Evolutionary conservation across 1,140 invertebrate species (phyloP), one percentile per base, ranked within the genome.

Genomic region (Sarcophaga bullata): DNA sequence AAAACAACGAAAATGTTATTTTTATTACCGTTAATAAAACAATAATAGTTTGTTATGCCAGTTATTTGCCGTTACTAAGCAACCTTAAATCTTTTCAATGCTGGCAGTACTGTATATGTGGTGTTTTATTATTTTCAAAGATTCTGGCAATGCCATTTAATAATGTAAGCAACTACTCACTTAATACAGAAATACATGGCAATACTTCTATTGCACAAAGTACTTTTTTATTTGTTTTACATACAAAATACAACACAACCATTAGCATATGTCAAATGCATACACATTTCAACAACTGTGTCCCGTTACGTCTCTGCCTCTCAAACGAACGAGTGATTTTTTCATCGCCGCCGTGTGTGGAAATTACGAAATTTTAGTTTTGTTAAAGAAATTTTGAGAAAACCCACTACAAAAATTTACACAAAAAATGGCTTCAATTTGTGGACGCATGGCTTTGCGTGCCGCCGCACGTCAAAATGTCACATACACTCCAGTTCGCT

Each of bases 401-500:
- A 88, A 87, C 84, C 85, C 84, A 82, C 82, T 83, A 85, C 86
- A 87, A 80, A 86, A 88, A 89, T 37, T 37, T 37, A 83, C 48
- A 81, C 11, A 85, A 46, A 91, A 91, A 91, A 93, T 93, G 93
- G 92, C 93, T 90, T 92, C 92, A 82, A 88, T 93, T 82, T 92
- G 91, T 89, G 89, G 91, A 85, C 90, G 92, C 86, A 87, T 91
- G 84, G 88, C 87, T 84, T 86, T 91, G 54, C 86, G 92, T 84
- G 90, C 90, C 84, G 90, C 90, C 84, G 89, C 90, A 84, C 91
- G 92, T 86, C 91, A 91, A 83, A 90, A 91, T 87, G 87, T 92
- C 62, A 84, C 90, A 83, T 91, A 88, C 85, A 89, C 91, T 83
- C 88, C 88, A 86, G 90, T 89, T 83, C 87, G 90, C 84, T 90